Evolutionary conservation across 2,888 invertebrate genomes (phyloP), one percentile per base, ranked within the genome.

Genomic region (Protonemura montana): DNA sequence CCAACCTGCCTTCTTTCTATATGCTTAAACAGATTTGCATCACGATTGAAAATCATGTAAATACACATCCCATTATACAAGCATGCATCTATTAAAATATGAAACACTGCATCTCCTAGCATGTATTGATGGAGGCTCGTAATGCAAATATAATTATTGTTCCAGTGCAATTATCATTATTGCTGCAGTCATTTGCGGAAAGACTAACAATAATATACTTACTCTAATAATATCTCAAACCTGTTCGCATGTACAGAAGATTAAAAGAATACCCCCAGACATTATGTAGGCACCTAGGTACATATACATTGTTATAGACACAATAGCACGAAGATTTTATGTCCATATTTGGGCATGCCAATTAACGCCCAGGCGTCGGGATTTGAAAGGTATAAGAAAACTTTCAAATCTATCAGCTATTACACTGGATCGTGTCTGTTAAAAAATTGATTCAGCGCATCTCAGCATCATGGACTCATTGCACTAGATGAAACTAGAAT

Each of bases 321-420:
- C 59, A 59, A 59, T 59, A 59, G 59, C 59, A 59, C 59, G 59
- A 59, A 59, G 59, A 59, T 59, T 59, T 59, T 59, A 59, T 59
- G 59, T 59, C 59, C 59, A 59, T 59, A 10, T 59, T 59, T 10
- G 59, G 59, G 3, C 59, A 59, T 59, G 59, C 59, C 59, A 59
- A 59, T 59, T 59, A 59, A 59, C 13, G 3, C 2, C 59, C 21
- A 21, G 59, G 59, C 59, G 59, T 59, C 59, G 21, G 21, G 59
- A 59, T 59, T 59, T 59, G 16, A 16, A 13, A 59, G 21, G 59
- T 59, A 59, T 59, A 59, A 59, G 16, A 59, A 10, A 59, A 59
- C 59, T 59, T 59, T 59, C 59, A 59, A 59, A 59, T 59, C 59
- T 59, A 59, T 59, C 59, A 59, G 59, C 59, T 21, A 59, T 59